Evolutionary conservation across 2,888 invertebrate genomes (phyloP).

Genomic region (Dryadula phaetusa): DNA sequence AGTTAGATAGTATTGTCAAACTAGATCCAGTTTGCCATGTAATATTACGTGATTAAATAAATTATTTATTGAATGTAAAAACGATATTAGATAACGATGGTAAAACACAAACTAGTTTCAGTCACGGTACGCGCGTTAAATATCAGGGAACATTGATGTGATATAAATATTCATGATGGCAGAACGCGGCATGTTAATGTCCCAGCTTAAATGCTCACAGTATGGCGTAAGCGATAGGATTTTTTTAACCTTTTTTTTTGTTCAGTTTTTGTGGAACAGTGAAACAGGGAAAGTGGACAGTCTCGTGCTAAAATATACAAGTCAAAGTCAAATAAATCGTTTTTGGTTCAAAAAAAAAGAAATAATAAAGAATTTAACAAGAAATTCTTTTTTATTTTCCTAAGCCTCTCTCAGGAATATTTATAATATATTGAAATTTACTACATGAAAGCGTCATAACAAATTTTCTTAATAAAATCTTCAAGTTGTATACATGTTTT

Average conservation of each 20-base stretch:
- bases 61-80: slow-evolving; percentile 30
- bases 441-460: too few relatives aligned
- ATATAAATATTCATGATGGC: slow-evolving; percentile 75
- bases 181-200: slow-evolving; percentile 71
- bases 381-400: too few relatives aligned
- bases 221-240: slow-evolving; percentile 50
- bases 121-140: slow-evolving; percentile 53
- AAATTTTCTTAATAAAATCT: too few relatives aligned
- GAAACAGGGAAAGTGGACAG: too few relatives aligned
- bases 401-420: too few relatives aligned
- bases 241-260: neutral
- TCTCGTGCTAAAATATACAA: too few relatives aligned
- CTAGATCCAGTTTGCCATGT: slow-evolving; percentile 31
- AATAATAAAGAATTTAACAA: too few relatives aligned
- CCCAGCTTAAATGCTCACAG: slow-evolving; percentile 62
- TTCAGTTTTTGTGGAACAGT: neutral
- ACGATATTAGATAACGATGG: slow-evolving; percentile 38
- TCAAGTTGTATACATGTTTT: too few relatives aligned
- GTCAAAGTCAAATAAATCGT: too few relatives aligned
- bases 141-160: slow-evolving; percentile 69
- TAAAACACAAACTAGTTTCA: slow-evolving; percentile 43
- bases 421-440: too few relatives aligned
- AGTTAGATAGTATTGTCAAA: slow-evolving; percentile 13
- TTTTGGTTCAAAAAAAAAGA: too few relatives aligned
- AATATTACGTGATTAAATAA: slow-evolving; percentile 31